A percentile compares a stretch with the other conserved stretches of the same genome.
phyloP scores from a whole-genome alignment of 2,113 vertebrate species.

The Synchiropus splendidus region DNA sequence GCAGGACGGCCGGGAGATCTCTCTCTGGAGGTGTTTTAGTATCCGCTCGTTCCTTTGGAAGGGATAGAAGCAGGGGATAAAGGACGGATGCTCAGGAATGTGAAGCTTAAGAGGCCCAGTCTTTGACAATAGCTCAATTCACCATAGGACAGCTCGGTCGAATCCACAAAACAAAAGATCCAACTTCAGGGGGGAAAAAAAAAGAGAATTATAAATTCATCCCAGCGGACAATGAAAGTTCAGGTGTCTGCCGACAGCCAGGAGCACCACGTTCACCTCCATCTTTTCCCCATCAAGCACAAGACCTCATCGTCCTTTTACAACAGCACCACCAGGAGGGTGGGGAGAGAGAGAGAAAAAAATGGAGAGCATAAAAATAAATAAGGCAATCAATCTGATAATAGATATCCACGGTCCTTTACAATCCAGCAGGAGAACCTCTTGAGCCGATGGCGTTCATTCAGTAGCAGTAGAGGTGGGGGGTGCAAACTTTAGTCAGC shows the following conservation, averaged over 20 bases:
- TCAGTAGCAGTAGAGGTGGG: conserved; percentile 42
- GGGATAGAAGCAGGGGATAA: conserved; percentile 25
- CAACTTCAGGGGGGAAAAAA: conserved; percentile 51
- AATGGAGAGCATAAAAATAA: conserved; percentile 63
- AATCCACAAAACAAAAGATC: conserved; percentile 71
- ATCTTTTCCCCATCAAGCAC: conserved; percentile 62
- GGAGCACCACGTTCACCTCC: conserved; percentile 59
- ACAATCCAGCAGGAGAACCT: conserved; percentile 48
- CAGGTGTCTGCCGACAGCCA: conserved; percentile 39
- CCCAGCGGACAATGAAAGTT: conserved; percentile 45
- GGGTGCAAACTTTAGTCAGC: conserved; percentile 64
- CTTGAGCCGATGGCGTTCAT: conserved; percentile 57
- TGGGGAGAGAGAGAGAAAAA: conserved; percentile 39
- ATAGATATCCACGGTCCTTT: conserved; percentile 59
- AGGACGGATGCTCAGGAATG: conserved; percentile 61
- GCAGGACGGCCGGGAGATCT: conserved; percentile 49
- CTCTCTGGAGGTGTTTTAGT: conserved; percentile 29
- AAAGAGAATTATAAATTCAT: conserved; percentile 51
- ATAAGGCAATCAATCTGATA: conserved; percentile 63
- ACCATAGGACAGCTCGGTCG: conserved; percentile 74
- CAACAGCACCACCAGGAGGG: conserved; percentile 20
- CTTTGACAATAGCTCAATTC: conserved; percentile 84
- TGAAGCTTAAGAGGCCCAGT: conserved; percentile 70
- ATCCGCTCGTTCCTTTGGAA: conserved; percentile 42
- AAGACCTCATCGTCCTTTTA: conserved; percentile 60